Conservation (phyloP, 2,888 invertebrate species). For the Andricus quercusramuli region DNA sequence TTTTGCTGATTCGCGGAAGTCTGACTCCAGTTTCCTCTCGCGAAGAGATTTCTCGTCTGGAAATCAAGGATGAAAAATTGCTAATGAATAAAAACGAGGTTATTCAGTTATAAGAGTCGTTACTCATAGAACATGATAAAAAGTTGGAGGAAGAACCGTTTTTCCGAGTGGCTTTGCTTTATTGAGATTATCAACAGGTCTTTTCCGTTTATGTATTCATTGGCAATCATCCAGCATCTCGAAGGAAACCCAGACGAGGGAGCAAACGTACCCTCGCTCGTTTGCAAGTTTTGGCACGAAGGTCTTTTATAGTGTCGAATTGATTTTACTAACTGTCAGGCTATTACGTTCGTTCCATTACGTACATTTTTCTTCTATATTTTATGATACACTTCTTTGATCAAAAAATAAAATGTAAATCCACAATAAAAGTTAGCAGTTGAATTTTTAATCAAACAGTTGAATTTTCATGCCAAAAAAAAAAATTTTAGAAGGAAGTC, state of each 20-base stretch:
- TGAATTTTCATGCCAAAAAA: too few relatives aligned
- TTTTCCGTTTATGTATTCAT: conserved; percentile 72
- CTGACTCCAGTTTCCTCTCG: background rate
- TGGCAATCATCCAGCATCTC: conserved; percentile 72
- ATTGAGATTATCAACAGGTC: conserved; percentile 75
- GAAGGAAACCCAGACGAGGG: conserved; percentile 52
- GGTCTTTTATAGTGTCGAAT: conserved; percentile 47
- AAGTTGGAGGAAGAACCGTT: conserved; percentile 8
- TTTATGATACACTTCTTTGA: background rate
- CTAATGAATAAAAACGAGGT: conserved; percentile 39
- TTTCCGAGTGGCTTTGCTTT: conserved; percentile 45
- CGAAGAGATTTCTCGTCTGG: background rate
- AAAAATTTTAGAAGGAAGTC: too few relatives aligned
- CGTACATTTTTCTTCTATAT: background rate
- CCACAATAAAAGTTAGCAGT: too few relatives aligned
- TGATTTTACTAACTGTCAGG: conserved; percentile 38
- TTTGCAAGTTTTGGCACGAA: conserved; percentile 55
- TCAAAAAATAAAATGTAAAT: too few relatives aligned
- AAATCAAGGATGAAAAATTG: conserved; percentile 23
- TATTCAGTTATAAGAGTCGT: conserved; percentile 27
- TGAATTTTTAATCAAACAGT: too few relatives aligned
- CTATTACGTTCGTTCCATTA: background rate
- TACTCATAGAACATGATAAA: conserved; percentile 28
- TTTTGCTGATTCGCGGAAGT: background rate
- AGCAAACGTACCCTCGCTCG: conserved; percentile 53